A percentile compares a stretch with the other conserved stretches of the same genome.
These are phyloP conservation scores for Calliopsis andreniformis DNA, from an alignment of 1,140 invertebrate species.

Conservation along the genomic window DNA sequence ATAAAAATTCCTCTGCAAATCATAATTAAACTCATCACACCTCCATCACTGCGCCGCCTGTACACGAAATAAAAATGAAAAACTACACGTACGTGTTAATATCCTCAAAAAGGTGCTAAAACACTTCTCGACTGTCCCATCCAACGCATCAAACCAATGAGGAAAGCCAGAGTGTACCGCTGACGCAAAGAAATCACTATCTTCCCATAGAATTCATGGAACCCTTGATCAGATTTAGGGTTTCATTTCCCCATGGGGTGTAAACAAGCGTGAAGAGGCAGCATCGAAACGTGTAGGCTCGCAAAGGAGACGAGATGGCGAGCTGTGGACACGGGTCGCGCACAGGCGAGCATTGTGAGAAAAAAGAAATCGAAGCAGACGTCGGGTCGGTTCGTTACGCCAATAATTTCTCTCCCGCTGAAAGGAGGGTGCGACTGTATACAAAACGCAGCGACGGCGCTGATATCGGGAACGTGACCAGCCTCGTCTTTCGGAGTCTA, in stretches of 20 bases:
- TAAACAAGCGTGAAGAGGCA: slow-evolving; percentile 18
- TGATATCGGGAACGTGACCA: slow-evolving; percentile 71
- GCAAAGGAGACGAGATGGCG: too few relatives aligned
- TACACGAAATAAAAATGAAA: too few relatives aligned
- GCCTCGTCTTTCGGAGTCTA: slow-evolving; percentile 68
- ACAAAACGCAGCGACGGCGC: slow-evolving; percentile 57
- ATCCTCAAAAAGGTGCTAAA: too few relatives aligned
- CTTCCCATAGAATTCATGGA: background rate
- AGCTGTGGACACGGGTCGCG: background rate
- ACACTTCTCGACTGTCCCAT: too few relatives aligned
- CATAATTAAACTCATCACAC: too few relatives aligned
- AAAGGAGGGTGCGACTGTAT: slow-evolving; percentile 63
- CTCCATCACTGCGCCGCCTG: too few relatives aligned
- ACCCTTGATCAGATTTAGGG: background rate
- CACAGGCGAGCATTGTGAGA: background rate
- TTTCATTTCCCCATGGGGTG: background rate
- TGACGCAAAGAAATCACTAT: too few relatives aligned
- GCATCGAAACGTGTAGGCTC: slow-evolving; percentile 4
- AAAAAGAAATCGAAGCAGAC: slow-evolving; percentile 2
- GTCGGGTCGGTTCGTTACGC: slow-evolving; percentile 63
- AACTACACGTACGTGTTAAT: too few relatives aligned
- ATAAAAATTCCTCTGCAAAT: too few relatives aligned
- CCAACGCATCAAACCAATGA: too few relatives aligned
- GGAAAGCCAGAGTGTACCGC: too few relatives aligned
- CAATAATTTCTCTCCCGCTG: slow-evolving; percentile 69